Percentiles rank a stretch among this genome's conserved stretches.
Conservation (phyloP, 2,797 vertebrate species). For the Aplochiton taeniatus region DNA sequence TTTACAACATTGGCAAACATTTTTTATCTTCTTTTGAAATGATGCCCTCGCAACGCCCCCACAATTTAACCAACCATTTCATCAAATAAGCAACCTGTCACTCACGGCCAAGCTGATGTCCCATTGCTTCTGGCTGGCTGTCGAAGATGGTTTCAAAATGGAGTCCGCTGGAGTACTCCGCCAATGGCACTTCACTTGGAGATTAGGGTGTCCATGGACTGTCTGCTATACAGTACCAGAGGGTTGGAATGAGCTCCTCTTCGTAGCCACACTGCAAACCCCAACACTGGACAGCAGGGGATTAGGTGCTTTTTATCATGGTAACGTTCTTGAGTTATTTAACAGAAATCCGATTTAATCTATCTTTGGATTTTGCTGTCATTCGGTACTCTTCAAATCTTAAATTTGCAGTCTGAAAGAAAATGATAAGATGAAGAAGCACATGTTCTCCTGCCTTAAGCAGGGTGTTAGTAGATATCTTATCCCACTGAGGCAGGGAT, state of each 20-base stretch:
- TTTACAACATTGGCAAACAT: too few relatives aligned
- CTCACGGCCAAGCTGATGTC: constrained; percentile 4
- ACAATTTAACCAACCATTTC: constrained; percentile 3
- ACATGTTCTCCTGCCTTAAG: constrained; percentile 8
- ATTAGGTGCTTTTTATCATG: constrained; percentile 42
- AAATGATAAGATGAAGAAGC: constrained; percentile 44
- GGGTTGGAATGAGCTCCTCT: neutral
- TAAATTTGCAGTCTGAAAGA: constrained; percentile 20
- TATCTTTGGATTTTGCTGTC: constrained; percentile 28
- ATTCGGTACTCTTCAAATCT: constrained; percentile 40
- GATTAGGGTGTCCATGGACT: neutral
- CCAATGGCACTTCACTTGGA: neutral
- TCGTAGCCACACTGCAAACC: constrained; percentile 29
- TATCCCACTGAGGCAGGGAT: constrained; percentile 35
- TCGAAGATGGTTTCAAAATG: neutral
- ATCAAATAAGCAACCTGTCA: constrained; percentile 8
- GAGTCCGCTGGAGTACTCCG: too few relatives aligned
- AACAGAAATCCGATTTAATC: constrained; percentile 32
- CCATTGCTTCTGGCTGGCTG: neutral
- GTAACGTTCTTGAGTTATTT: constrained; percentile 53
- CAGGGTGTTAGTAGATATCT: constrained; percentile 34
- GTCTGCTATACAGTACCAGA: neutral
- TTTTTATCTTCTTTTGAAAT: too few relatives aligned
- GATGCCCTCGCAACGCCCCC: neutral
- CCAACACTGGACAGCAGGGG: constrained; percentile 25